Evolutionary conservation across 1,140 invertebrate genomes (phyloP), one percentile per base, ranked within the genome.

Genomic region (Melitaea cinxia): DNA sequence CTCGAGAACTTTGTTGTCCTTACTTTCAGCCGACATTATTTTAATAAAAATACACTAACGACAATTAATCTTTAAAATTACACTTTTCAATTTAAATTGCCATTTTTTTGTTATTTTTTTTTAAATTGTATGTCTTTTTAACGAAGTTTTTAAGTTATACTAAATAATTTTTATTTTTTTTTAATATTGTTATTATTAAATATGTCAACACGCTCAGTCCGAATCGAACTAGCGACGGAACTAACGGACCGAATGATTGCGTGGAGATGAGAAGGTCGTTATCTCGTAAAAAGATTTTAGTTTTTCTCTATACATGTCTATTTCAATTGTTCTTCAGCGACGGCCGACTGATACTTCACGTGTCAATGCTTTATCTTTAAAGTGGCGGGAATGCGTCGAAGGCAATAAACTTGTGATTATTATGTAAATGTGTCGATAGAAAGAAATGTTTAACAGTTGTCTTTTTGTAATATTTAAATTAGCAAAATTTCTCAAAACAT

Each of bases 231-330:
- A 6, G 6, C 7, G 19, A 45, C 19, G 5, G 2, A 42, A 42
- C 39, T 42, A n/a, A n/a, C n/a, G n/a, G 39, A 19, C 35, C 14
- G 5, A 14, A 37, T 19, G 17, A 45, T 19, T 45, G 6, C 12
- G 17, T 17, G 4, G 17, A 45, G 39, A 45, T 45, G 39, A 2
- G 39, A 45, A 45, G 39, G 39, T 10, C 39, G 17, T 45, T 45
- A 45, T 45, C 39, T 45, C 6, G 14, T 37, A 37, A 45, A 45
- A 19, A 45, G 39, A 19, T 9, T 21, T 19, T 17, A 19, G 39
- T 45, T 45, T 45, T 45, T 19, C 39, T 45, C n/a, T n/a, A n/a
- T n/a, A n/a, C n/a, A n/a, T n/a, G 15, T 45, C n/a, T 19, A 9
- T 19, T 45, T 45, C 17, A 6, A 45, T 15, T 45, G 7, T 45